Base-by-base conservation (phyloP, 2,888 invertebrate genomes). In the Caenorhabditis afra region DNA sequence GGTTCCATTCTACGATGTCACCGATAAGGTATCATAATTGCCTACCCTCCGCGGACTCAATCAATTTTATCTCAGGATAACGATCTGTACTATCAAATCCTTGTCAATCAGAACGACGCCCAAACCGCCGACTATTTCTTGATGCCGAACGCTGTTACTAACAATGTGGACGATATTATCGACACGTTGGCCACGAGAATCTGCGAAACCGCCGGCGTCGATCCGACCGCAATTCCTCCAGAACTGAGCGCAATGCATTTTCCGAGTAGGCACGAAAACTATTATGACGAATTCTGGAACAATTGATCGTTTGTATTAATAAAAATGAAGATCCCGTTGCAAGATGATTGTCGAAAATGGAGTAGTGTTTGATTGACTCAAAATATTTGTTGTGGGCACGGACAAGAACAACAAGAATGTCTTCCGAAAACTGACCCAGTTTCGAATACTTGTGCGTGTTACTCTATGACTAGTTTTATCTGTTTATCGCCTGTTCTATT, bases 1-100 rank as follows among this genome's bases (percentile, higher is more conserved):
- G 3, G 70, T 77, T 53, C 77, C 77, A 14, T 77, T 77, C 12
- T 77, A 77, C 12, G 65, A 77, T 37, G 16, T 67, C 2, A 44
- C 58, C 7, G 74, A 45, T 8, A 55, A 47, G 18, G 35, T 45
- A 16, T 3, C 10, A n/a, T 20, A 29, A 5, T 7, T 29, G 7
- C 29, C 3, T 29, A 3, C 7, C 7, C 29, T 29, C 29, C 7
- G 29, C 3, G 4, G 29, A 29, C 4, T 7, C 7, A 29, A 5
- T 29, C 3, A 3, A 29, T 22, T 16, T 18, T 66, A 14, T 44
- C 37, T 37, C 11, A 70, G 55, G 41, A 4, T 1, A 61, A 20
- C 8, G 75, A 75, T 23, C 39, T 75, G 39, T 75, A 59, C 35
- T 75, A 67, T 35, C 22, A 61, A 49, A 53, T 75, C 18, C n/a